Evolutionary conservation across 2,113 vertebrate genomes (phyloP).

Genomic region (Amblyornis subalaris): DNA sequence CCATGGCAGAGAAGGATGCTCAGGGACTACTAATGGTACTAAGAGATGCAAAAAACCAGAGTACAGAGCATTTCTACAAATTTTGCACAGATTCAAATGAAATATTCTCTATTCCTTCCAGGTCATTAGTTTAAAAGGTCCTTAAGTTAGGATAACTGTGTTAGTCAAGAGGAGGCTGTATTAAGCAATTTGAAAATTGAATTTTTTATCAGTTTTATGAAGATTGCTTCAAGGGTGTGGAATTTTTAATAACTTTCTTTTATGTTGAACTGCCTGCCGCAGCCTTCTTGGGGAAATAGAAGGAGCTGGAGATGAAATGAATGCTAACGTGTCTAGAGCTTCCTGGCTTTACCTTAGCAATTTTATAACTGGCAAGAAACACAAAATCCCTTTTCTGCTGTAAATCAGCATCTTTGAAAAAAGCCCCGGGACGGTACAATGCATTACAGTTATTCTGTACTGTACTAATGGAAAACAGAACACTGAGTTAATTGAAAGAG

Average conservation of each 20-base stretch:
- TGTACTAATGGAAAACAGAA: constrained; percentile 53
- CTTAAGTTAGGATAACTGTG: constrained; percentile 59
- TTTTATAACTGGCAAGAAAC: constrained; percentile 34
- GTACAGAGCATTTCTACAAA: neutral
- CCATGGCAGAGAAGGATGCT: constrained; percentile 14
- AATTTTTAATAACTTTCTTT: constrained; percentile 60
- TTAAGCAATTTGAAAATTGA: constrained; percentile 52
- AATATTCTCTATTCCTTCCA: constrained; percentile 41
- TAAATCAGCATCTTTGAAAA: constrained; percentile 51
- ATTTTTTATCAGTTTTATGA: constrained; percentile 47
- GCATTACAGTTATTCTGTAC: constrained; percentile 27
- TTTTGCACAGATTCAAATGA: constrained; percentile 37
- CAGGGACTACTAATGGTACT: constrained; percentile 28
- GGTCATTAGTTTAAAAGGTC: constrained; percentile 64
- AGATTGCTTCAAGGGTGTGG: constrained; percentile 32
- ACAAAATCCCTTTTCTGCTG: constrained; percentile 25
- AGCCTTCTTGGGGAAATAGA: constrained; percentile 14
- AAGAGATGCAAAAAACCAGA: neutral
- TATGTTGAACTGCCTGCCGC: constrained; percentile 26
- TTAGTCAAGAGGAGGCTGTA: constrained; percentile 38
- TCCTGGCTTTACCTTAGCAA: constrained; percentile 22
- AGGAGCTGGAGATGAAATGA: constrained; percentile 34
- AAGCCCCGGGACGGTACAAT: neutral
- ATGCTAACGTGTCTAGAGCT: neutral
- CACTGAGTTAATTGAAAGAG: constrained; percentile 59